These are phyloP conservation scores for Theocolax elegans DNA, from an alignment of 1,140 invertebrate species.

Conservation along the genomic window DNA sequence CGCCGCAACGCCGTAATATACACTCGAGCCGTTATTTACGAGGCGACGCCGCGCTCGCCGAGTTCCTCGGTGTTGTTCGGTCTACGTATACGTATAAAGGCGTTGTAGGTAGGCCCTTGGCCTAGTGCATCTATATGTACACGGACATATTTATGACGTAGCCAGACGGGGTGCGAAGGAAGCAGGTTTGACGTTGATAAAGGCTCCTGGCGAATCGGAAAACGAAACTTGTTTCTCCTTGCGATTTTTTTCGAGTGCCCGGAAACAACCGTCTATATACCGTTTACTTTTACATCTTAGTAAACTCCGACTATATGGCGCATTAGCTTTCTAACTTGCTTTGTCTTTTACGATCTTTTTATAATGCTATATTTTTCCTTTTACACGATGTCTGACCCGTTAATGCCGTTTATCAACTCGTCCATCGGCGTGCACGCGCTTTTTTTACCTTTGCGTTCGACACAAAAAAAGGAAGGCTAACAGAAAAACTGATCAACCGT, in stretches of 20 bases:
- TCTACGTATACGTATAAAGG: no score
- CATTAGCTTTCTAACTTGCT: slow-evolving; percentile 4
- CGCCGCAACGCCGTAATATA: background rate
- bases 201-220: slow-evolving; percentile 15
- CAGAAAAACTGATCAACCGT: background rate
- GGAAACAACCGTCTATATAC: background rate
- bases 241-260: slow-evolving; percentile 9
- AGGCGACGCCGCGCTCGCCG: slow-evolving; percentile 9
- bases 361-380: slow-evolving; percentile 31
- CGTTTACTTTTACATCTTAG: slow-evolving; percentile 29
- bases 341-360: slow-evolving; percentile 31
- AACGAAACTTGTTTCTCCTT: slow-evolving; percentile 8
- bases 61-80: no score
- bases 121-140: slow-evolving; percentile 15
- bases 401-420: slow-evolving; percentile 17
- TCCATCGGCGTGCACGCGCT: background rate
- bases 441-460: background rate
- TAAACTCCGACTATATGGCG: background rate
- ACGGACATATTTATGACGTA: slow-evolving; percentile 27
- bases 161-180: background rate
- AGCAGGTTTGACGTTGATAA: slow-evolving; percentile 27
- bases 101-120: slow-evolving; percentile 28
- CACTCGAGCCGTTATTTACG: slow-evolving; percentile 35
- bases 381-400: slow-evolving; percentile 11
- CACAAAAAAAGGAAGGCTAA: background rate